Evolutionary conservation across 2,888 invertebrate genomes (phyloP).

Genomic region (Aethes cnicana): DNA sequence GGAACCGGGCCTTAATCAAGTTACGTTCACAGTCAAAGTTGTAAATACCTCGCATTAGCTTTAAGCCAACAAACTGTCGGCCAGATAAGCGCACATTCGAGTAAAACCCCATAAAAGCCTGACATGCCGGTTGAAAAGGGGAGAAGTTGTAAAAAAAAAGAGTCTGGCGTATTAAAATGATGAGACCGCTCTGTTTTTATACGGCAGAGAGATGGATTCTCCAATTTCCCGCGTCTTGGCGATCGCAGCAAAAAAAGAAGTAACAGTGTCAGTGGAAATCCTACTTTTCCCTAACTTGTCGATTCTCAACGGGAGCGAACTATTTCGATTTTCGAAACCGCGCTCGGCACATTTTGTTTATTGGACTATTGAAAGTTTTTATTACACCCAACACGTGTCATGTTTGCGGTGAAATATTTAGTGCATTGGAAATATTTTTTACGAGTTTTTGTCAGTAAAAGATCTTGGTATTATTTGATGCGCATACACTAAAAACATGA

Average conservation of each 20-base stretch:
- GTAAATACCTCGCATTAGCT: slow-evolving; percentile 21
- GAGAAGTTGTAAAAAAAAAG: slow-evolving; percentile 18
- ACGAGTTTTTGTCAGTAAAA: no score
- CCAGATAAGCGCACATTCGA: slow-evolving; percentile 20
- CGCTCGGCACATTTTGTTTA: slow-evolving; percentile 22
- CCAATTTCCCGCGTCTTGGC: slow-evolving; percentile 41
- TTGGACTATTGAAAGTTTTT: slow-evolving; percentile 21
- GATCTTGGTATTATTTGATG: no score
- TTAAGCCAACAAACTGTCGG: slow-evolving; percentile 23
- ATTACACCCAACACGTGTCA: slow-evolving; percentile 6
- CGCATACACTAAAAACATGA: no score
- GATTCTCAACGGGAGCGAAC: slow-evolving; percentile 51
- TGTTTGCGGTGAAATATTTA: background rate
- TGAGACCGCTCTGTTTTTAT: slow-evolving; percentile 32
- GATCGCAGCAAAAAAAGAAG: slow-evolving; percentile 28
- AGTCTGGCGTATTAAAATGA: slow-evolving; percentile 29
- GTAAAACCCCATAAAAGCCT: slow-evolving; percentile 24
- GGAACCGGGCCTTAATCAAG: no score
- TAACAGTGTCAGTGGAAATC: slow-evolving; percentile 37
- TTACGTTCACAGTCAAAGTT: slow-evolving; percentile 5
- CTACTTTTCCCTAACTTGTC: slow-evolving; percentile 56
- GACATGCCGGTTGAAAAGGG: slow-evolving; percentile 24
- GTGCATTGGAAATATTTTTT: background rate
- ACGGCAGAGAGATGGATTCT: slow-evolving; percentile 35
- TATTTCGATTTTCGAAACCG: slow-evolving; percentile 38